Base-by-base conservation (phyloP, 1,140 invertebrate species). In the Drosophila ironensis region DNA sequence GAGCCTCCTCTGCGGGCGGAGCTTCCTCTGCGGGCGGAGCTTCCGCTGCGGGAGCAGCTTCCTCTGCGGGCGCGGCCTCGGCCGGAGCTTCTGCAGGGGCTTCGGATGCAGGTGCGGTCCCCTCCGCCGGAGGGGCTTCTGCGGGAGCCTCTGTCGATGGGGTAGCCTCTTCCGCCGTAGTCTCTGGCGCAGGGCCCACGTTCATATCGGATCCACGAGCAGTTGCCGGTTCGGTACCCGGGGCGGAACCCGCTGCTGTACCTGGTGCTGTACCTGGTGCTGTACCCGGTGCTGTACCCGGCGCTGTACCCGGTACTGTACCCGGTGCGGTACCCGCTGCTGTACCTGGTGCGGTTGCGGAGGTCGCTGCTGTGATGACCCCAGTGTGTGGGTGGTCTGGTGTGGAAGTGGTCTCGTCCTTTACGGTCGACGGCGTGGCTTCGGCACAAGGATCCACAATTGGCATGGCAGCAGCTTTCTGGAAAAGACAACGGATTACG, bases 391-490 rank as follows among this genome's bases (percentile, higher is more conserved):
- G n/a, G n/a, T n/a, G n/a, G 4, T 17, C 14, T 17, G 33, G 33
- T 2, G 20, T 22, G 20, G 33, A 20, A 9, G 11, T 4, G 17
- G 14, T 19, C 3, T 1, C 11, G 2, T 9, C 53, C 1, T 17
- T 24, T 5, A 47, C 6, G 11, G 46, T 7, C 1, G 6, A 0
- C n/a, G 59, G 53, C 0, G 30, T 33, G 1, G 17, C 17, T 0
- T 72, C 72, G 6, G 20, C 47, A 28, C 77, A 81, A 1, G 77
- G 78, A 53, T 84, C 78, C 9, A 9, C 28, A 1, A 70, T 12
- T 4, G 54, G 42, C 22, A 75, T 72, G 2, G 60, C 41, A 4
- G 20, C 9, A 5, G 25, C 42, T 5, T 42, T 66, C 76, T 80
- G 37, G 7, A 9, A 30, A 2, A 17, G 11, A 38, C 4, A 1